These are phyloP conservation scores for Athene cunicularia DNA, from an alignment of 2,113 vertebrate species.

Conservation along the genomic window DNA sequence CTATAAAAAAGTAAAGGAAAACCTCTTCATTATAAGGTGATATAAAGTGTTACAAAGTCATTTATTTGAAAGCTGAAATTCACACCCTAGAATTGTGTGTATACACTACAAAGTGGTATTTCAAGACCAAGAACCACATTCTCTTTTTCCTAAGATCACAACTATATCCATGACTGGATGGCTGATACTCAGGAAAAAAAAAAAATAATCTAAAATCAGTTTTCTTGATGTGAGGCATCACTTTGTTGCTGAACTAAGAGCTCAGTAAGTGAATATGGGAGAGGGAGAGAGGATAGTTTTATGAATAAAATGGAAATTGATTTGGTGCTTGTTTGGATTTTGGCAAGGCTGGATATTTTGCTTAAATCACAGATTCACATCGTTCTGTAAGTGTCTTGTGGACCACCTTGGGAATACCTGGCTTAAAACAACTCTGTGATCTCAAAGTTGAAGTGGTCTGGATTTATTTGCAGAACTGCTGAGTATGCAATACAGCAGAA, in stretches of 20 bases:
- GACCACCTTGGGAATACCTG: neutral
- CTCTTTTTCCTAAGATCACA: neutral
- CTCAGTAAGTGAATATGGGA: neutral
- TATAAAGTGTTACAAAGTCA: neutral
- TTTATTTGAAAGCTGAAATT: neutral
- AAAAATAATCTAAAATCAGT: neutral
- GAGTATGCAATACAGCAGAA: neutral
- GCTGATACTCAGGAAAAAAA: neutral
- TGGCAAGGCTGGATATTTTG: neutral
- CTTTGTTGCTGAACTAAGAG: neutral
- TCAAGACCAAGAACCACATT: neutral
- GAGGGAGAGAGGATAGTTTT: neutral
- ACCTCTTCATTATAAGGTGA: neutral
- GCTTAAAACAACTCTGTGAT: neutral
- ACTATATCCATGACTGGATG: neutral
- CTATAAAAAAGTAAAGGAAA: neutral
- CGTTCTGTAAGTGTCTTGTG: neutral
- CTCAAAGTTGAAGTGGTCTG: neutral
- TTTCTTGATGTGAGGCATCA: neutral
- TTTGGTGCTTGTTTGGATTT: neutral
- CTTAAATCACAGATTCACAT: neutral
- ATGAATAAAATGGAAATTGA: neutral
- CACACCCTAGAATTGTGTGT: neutral
- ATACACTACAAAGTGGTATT: neutral
- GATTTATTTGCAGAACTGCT: neutral